Evolutionary conservation across 2,888 invertebrate species (phyloP).

Genomic region (Teleiodes luculella): DNA sequence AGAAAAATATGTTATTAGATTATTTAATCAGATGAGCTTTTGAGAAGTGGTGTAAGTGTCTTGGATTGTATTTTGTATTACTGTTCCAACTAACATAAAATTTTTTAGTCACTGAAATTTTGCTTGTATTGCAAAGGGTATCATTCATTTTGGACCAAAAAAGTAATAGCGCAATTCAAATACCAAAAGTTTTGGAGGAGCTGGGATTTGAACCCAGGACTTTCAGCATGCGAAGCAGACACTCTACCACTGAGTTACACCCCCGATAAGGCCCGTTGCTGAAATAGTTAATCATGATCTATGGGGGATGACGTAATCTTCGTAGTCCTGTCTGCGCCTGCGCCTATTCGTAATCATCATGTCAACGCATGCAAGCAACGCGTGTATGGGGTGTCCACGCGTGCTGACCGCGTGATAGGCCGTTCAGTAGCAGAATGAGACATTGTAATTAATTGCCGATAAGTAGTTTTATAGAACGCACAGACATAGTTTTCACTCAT

Average conservation of each 20-base stretch:
- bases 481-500: too few relatives aligned
- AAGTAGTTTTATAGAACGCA: too few relatives aligned
- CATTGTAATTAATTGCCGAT: too few relatives aligned
- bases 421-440: neutral
- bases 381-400: slow-evolving; percentile 17
- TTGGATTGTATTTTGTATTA: too few relatives aligned
- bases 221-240: slow-evolving; percentile 75
- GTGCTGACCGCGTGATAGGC: neutral
- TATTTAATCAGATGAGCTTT: too few relatives aligned
- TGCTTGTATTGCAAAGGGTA: too few relatives aligned
- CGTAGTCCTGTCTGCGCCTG: slow-evolving; percentile 2
- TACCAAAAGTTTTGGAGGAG: slow-evolving; percentile 52
- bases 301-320: slow-evolving; percentile 15
- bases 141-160: too few relatives aligned
- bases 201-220: slow-evolving; percentile 78
- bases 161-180: too few relatives aligned
- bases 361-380: slow-evolving; percentile 14
- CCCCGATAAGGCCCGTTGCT: slow-evolving; percentile 33
- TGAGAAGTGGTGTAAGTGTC: too few relatives aligned
- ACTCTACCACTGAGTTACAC: slow-evolving; percentile 76
- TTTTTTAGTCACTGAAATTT: too few relatives aligned
- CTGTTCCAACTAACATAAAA: too few relatives aligned
- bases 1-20: too few relatives aligned
- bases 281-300: slow-evolving; percentile 25
- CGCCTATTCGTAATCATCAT: slow-evolving; percentile 1